These are phyloP conservation scores for Onychorhynchus coronatus DNA, from an alignment of 2,113 vertebrate species.

Conservation along the genomic window DNA sequence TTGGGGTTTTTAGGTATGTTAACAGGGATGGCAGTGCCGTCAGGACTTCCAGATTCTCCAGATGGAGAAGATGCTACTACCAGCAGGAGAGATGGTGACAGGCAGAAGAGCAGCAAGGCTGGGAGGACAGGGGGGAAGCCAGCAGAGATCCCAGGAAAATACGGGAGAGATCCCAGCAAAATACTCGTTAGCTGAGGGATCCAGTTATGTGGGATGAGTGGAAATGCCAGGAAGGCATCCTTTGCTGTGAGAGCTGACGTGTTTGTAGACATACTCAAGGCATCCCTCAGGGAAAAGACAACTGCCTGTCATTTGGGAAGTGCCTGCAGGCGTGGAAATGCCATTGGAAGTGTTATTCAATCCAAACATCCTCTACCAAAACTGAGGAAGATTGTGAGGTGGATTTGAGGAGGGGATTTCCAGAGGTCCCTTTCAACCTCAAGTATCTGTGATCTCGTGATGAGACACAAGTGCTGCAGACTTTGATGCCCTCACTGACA, in stretches of 20 bases:
- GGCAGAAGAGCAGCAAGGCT: slow-evolving; percentile 11
- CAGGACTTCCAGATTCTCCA: slow-evolving; percentile 1
- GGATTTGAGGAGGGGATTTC: not conserved
- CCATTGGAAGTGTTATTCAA: not conserved
- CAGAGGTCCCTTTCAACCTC: not conserved
- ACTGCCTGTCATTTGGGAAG: not conserved
- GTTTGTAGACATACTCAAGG: not conserved
- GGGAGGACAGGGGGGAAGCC: not conserved
- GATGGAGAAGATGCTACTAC: slow-evolving; percentile 1
- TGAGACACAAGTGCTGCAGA: not conserved
- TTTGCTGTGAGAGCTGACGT: not conserved
- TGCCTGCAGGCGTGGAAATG: not conserved
- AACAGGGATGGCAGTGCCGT: not conserved
- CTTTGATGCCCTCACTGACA: not conserved
- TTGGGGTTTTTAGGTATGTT: not conserved
- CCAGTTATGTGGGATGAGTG: not conserved
- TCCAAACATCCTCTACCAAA: not conserved
- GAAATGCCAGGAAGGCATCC: not conserved
- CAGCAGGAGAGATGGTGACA: not conserved
- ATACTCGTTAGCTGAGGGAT: not conserved
- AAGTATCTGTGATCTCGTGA: not conserved
- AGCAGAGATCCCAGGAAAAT: not conserved
- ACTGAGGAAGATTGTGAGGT: not conserved
- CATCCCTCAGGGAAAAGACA: not conserved
- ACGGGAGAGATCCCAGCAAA: not conserved